Base-by-base conservation (phyloP, 2,797 vertebrate genomes). In the Calcarius lapponicus region DNA sequence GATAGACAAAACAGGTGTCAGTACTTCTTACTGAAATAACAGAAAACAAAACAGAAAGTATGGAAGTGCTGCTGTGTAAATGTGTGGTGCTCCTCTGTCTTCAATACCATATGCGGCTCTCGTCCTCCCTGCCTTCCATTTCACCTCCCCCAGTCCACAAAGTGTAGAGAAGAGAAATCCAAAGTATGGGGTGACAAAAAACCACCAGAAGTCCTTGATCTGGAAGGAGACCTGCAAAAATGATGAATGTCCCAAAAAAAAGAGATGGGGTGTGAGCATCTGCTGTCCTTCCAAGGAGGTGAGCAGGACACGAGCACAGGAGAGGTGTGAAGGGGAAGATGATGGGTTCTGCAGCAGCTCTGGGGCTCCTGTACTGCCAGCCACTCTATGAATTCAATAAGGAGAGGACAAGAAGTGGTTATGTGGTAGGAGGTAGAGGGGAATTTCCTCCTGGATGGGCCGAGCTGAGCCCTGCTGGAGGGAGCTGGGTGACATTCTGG, bases 261-360 rank as follows among this genome's bases (percentile, higher is more conserved):
- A n/a, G 57, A 32, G 18, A 32, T 75, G 14, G 5, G 16, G 11
- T 61, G 4, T 15, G 64, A 65, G 21, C 2, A 2, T 60, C 25
- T 16, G 2, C 53, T 22, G 43, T 32, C 34, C 29, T 70, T 73
- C 48, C 45, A 13, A 48, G 85, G 79, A 81, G 25, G 14, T 32
- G 34, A 75, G 29, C 16, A 10, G 48, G 48, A 73, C 65, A 42
- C 0, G 0, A 34, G 20, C 2, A 0, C 19, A 7, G 13, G 38
- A 88, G 42, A 75, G 75, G 20, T 75, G 25, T 36, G 47, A 47
- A 72, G n/a, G 20, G 11, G 22, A 38, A 38, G n/a, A 9, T n/a
- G 19, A n/a, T 69, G 53, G 9, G 31, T 88, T 60, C 24, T 76
- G 4, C 1, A 17, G 29, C 32, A 81, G 62, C 36, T 38, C 9